Conservation (phyloP, 2,113 vertebrate genomes). For the Mesocricetus auratus region DNA sequence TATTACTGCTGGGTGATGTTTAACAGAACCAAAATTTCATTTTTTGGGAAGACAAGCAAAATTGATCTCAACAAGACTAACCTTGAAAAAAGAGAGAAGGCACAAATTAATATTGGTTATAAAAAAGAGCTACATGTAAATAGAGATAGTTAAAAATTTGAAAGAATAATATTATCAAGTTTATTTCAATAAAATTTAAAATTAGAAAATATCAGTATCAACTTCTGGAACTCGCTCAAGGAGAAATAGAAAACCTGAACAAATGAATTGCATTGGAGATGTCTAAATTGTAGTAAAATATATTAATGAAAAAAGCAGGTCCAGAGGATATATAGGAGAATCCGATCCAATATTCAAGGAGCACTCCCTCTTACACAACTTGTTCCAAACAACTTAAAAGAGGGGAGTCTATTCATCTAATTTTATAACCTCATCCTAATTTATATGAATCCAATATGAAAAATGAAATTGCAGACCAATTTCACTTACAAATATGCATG, state of each 20-base stretch:
- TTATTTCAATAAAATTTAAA: slow-evolving; percentile 52
- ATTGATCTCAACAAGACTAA: slow-evolving; percentile 1
- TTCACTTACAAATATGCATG: slow-evolving; percentile 12
- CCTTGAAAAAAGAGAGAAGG: not conserved
- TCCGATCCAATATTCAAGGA: slow-evolving; percentile 22
- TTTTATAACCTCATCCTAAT: not conserved
- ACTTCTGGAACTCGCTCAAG: not conserved
- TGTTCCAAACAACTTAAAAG: slow-evolving; percentile 36
- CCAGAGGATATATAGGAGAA: not conserved
- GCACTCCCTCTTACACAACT: not conserved
- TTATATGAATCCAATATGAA: not conserved
- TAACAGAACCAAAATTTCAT: slow-evolving; percentile 17
- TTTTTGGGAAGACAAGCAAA: slow-evolving; percentile 49
- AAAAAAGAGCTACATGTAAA: not conserved
- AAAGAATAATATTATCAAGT: not conserved
- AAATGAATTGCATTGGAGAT: not conserved
- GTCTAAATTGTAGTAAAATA: slow-evolving; percentile 3
- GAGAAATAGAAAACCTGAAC: slow-evolving; percentile 14
- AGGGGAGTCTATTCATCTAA: not conserved
- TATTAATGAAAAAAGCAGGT: not conserved
- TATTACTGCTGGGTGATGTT: not conserved
- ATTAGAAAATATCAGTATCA: slow-evolving; percentile 4
- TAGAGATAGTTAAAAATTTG: slow-evolving; percentile 2
- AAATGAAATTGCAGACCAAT: not conserved
- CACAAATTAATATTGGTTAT: not conserved